Base-by-base conservation (phyloP, 2,888 invertebrate species). In the Priocnemis perturbator region DNA sequence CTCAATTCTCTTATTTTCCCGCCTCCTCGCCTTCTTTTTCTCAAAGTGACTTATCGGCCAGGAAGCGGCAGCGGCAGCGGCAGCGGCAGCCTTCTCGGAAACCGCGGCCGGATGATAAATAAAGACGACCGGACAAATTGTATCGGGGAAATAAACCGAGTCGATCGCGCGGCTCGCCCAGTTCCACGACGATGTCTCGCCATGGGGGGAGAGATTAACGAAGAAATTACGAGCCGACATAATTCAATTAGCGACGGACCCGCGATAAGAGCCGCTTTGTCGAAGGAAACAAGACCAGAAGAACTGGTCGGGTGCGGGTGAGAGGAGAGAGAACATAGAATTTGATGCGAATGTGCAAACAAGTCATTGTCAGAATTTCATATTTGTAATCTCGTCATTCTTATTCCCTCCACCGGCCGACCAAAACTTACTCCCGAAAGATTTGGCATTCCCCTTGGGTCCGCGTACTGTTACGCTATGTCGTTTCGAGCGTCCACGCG, bases 81-180 rank as follows among this genome's bases (percentile, higher is more conserved):
- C 2, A 37, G 37, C 37, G 37, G 37, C 37, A 1, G 37, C 37
- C 64, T 79, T 77, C 77, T 70, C 67, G 76, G 76, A 71, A 81
- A 67, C 55, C 70, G 68, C 64, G 61, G 66, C 15, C 21, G 60
- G 47, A 69, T 71, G 79, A 81, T 81, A 83, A 84, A 84, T 84
- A 80, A 81, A 78, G 64, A 59, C 60, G 62, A 67, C 26, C 45
- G 76, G 79, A 84, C 83, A 84, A 84, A 84, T 83, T 83, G 79
- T 83, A 77, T 78, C 79, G 67, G 73, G 71, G 56, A 68, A 72
- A 69, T 61, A 62, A 59, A 63, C 66, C 60, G 37, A 11, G 37
- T 37, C 37, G 37, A 37, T 37, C 37, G 37, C 45, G 56, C 20
- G 62, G 20, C 20, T 48, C 64, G 44, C 47, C 62, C 56, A 23